These are phyloP conservation scores for Caenorhabditis latens DNA, from an alignment of 1,140 invertebrate genomes.

Conservation along the genomic window DNA sequence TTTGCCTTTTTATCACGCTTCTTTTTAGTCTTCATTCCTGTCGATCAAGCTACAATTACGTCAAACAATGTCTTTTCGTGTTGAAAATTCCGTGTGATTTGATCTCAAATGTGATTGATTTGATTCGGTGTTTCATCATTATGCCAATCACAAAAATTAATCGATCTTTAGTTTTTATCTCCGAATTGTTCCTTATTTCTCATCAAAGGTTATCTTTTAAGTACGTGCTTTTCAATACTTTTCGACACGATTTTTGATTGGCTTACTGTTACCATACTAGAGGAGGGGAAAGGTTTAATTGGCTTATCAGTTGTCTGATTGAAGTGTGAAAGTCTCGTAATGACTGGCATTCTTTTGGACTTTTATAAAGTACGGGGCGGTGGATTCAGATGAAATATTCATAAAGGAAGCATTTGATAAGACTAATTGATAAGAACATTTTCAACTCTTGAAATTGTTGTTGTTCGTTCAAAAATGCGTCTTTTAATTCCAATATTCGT, in stretches of 20 bases:
- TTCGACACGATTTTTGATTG: neutral
- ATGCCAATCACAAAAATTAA: conserved; percentile 33
- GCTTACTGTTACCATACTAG: conserved; percentile 16
- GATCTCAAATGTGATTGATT: neutral
- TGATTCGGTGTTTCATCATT: neutral
- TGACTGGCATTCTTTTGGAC: neutral
- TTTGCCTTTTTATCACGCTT: neutral
- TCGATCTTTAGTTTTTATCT: conserved; percentile 33
- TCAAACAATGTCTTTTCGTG: neutral
- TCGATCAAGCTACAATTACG: conserved; percentile 34
- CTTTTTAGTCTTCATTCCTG: neutral
- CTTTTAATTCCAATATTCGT: neutral
- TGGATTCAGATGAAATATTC: conserved; percentile 23
- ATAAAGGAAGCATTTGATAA: neutral
- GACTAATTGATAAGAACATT: neutral
- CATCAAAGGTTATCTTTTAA: conserved; percentile 23
- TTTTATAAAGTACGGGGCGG: neutral
- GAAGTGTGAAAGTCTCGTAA: neutral
- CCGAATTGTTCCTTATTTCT: conserved; percentile 19
- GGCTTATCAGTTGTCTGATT: conserved; percentile 29
- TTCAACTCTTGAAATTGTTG: neutral
- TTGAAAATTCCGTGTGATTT: neutral
- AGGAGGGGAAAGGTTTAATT: neutral
- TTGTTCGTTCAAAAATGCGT: conserved; percentile 6
- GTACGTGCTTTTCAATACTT: conserved; percentile 15